phyloP scores from a whole-genome alignment of 2,888 invertebrate species.

The Caenorhabditis angaria region DNA sequence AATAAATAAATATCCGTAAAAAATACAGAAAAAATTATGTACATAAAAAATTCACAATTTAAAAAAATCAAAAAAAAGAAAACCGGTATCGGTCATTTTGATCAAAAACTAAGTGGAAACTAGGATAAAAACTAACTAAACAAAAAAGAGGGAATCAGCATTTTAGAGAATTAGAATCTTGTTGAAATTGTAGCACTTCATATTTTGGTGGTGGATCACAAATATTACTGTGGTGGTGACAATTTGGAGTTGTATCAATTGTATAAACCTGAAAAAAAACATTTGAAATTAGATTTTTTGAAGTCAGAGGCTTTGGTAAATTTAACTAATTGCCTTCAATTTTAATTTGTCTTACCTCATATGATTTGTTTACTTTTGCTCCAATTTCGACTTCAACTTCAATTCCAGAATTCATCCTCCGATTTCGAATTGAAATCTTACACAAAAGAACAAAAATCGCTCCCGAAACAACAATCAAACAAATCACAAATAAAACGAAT shows the following conservation, averaged over 20 bases:
- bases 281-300: background rate
- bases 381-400: background rate
- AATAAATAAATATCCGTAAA: too few relatives aligned
- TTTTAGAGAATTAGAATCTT: too few relatives aligned
- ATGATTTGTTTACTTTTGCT: background rate
- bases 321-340: background rate
- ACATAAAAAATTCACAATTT: too few relatives aligned
- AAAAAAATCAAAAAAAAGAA: too few relatives aligned
- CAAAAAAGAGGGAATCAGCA: too few relatives aligned
- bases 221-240: background rate
- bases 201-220: background rate
- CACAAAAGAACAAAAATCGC: background rate
- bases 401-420: background rate
- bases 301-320: background rate
- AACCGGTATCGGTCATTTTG: too few relatives aligned
- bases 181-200: background rate
- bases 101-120: too few relatives aligned
- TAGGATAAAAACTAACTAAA: too few relatives aligned
- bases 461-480: background rate
- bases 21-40: too few relatives aligned
- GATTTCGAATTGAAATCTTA: background rate
- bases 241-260: conserved; percentile 6
- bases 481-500: background rate
- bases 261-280: conserved; percentile 22
- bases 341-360: background rate